phyloP scores from a whole-genome alignment of 2,888 invertebrate species.

The Smittia aterrima region DNA sequence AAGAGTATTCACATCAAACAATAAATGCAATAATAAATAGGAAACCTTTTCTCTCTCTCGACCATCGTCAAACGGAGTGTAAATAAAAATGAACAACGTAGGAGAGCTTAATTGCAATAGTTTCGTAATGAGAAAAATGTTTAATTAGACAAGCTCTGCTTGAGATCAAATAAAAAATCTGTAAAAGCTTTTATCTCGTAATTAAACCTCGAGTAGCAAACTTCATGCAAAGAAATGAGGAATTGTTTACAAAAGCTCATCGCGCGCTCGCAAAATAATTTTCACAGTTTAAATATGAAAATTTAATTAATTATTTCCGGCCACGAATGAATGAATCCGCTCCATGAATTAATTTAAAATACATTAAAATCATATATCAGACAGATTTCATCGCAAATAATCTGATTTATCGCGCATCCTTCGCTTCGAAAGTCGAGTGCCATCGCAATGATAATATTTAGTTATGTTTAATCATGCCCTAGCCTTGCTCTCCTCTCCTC shows the following conservation, averaged over 20 bases:
- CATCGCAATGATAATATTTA: not conserved
- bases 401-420: constrained; percentile 26
- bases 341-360: constrained; percentile 34
- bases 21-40: too few relatives aligned
- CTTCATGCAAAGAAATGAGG: not conserved
- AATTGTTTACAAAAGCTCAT: not conserved
- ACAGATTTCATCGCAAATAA: constrained; percentile 24
- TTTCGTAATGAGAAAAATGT: too few relatives aligned
- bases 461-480: too few relatives aligned
- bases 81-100: too few relatives aligned
- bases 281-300: constrained; percentile 8
- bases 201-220: not conserved
- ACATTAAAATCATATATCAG: constrained; percentile 35
- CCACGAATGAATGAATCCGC: not conserved
- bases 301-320: constrained; percentile 18
- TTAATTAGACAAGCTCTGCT: too few relatives aligned
- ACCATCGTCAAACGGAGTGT: too few relatives aligned
- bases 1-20: too few relatives aligned
- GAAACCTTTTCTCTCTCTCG: too few relatives aligned
- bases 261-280: not conserved
- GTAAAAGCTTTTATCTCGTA: not conserved
- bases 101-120: too few relatives aligned
- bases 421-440: not conserved
- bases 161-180: too few relatives aligned
- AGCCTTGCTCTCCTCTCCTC: too few relatives aligned